Evolutionary conservation across 2,888 invertebrate genomes (phyloP), one percentile per base, ranked within the genome.

Genomic region (Urechis unicinctus): DNA sequence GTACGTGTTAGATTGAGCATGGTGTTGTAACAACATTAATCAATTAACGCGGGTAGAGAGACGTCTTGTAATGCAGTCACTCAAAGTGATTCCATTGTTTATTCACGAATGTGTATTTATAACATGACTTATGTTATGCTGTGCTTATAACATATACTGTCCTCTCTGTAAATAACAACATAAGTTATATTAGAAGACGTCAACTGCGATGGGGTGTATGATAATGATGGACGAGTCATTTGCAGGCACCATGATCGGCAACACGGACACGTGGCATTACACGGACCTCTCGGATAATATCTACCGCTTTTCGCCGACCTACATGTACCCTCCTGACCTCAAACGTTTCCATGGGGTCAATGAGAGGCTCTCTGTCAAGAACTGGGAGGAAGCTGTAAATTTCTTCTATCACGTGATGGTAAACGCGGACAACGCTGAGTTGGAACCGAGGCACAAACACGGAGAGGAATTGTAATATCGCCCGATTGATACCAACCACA

Each of bases 181-280:
- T n/a, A n/a, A n/a, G n/a, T n/a, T n/a, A n/a, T n/a, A n/a, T n/a
- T n/a, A n/a, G n/a, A n/a, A n/a, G n/a, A n/a, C n/a, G n/a, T n/a
- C n/a, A n/a, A n/a, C n/a, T n/a, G n/a, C n/a, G n/a, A n/a, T n/a
- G n/a, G n/a, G n/a, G n/a, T n/a, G n/a, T n/a, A n/a, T n/a, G n/a
- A n/a, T n/a, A n/a, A n/a, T n/a, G n/a, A n/a, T n/a, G n/a, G n/a
- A n/a, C n/a, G n/a, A n/a, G n/a, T n/a, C n/a, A n/a, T n/a, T n/a
- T n/a, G n/a, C 36, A 36, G 36, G 9, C 36, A 36, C 36, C 9
- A 9, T 73, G 68, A 64, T 71, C 2, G 81, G 76, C 9, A 79
- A 78, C 61, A 82, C 81, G 22, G 82, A 82, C 65, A 79, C 80
- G 0, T 67, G 71, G 24, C 78, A 80, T 71, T 82, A 80, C 66